Conservation (phyloP, 2,888 invertebrate species). For the Leucozona laternaria region DNA sequence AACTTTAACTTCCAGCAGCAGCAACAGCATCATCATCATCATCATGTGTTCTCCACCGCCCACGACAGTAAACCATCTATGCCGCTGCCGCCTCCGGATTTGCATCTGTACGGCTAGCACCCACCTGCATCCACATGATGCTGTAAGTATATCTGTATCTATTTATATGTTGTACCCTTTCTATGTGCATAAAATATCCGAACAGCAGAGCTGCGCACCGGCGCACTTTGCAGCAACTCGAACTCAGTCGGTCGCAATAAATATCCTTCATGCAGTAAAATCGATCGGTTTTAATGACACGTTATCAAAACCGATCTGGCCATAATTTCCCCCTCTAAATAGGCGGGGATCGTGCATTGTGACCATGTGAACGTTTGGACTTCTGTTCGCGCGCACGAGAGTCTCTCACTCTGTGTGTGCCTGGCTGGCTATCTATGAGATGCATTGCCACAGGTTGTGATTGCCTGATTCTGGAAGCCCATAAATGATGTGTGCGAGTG, state of each 20-base stretch:
- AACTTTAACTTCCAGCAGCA: constrained; percentile 32
- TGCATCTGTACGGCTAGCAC: constrained; percentile 62
- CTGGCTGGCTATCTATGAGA: constrained; percentile 49
- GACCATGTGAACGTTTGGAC: constrained; percentile 72
- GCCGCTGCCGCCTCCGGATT: constrained; percentile 68
- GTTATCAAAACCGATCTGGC: constrained; percentile 80
- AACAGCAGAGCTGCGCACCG: not conserved
- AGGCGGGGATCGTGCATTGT: constrained; percentile 62
- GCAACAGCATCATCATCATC: constrained; percentile 42
- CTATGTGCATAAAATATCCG: constrained; percentile 2
- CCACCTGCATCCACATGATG: constrained; percentile 60
- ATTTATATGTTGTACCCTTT: not conserved
- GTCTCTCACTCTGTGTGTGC: constrained; percentile 31
- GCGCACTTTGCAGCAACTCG: constrained; percentile 1
- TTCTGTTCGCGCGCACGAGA: constrained; percentile 58
- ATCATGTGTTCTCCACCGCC: constrained; percentile 58
- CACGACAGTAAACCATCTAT: constrained; percentile 66
- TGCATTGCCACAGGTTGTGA: constrained; percentile 72
- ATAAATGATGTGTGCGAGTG: constrained; percentile 4
- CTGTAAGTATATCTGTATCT: no score
- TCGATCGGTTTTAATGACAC: constrained; percentile 79
- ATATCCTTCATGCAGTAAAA: constrained; percentile 66
- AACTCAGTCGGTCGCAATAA: constrained; percentile 42
- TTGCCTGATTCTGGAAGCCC: constrained; percentile 63
- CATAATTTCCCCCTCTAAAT: constrained; percentile 78